Percentiles rank a stretch among this genome's conserved stretches.
These are phyloP conservation scores for Cromileptes altivelis DNA, from an alignment of 2,113 vertebrate species.

Conservation along the genomic window DNA sequence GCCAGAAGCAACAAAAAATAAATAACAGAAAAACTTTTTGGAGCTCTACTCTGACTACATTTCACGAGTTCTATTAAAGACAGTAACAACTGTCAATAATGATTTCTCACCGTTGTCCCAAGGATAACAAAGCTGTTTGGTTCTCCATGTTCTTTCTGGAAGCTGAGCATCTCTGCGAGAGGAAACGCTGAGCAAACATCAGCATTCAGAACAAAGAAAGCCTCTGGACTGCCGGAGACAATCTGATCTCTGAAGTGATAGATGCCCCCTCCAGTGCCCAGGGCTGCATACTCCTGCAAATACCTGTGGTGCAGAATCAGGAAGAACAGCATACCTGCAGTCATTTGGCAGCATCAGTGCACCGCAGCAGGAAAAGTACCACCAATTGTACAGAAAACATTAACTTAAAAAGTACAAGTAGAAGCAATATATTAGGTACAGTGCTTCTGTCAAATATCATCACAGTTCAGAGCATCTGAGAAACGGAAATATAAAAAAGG, in stretches of 20 bases:
- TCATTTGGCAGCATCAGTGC: constrained; percentile 6
- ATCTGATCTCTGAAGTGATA: constrained; percentile 99
- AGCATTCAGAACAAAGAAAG: constrained; percentile 97
- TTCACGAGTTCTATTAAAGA: constrained; percentile 1
- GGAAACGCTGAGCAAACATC: constrained; percentile 97
- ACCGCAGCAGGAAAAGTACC: constrained; percentile 2
- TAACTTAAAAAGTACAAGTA: neutral
- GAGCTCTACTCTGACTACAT: neutral
- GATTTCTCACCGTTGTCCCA: constrained; percentile 92
- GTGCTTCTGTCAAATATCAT: neutral
- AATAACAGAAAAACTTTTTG: neutral
- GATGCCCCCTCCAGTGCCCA: constrained; percentile 97
- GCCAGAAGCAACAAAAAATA: neutral
- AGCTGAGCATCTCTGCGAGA: constrained; percentile 92
- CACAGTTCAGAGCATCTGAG: neutral
- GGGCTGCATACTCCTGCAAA: constrained; percentile 94
- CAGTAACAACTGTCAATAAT: neutral
- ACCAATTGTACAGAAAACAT: neutral
- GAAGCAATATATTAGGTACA: neutral
- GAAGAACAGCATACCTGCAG: constrained; percentile 12
- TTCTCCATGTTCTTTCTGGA: constrained; percentile 87
- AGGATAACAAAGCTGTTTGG: constrained; percentile 92
- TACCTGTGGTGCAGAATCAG: constrained; percentile 84
- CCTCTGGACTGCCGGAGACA: constrained; percentile 91
- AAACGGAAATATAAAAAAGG: neutral